Evolutionary conservation across 2,888 invertebrate species (phyloP), one percentile per base, ranked within the genome.

Genomic region (Poecilobothrus nobilitatus): DNA sequence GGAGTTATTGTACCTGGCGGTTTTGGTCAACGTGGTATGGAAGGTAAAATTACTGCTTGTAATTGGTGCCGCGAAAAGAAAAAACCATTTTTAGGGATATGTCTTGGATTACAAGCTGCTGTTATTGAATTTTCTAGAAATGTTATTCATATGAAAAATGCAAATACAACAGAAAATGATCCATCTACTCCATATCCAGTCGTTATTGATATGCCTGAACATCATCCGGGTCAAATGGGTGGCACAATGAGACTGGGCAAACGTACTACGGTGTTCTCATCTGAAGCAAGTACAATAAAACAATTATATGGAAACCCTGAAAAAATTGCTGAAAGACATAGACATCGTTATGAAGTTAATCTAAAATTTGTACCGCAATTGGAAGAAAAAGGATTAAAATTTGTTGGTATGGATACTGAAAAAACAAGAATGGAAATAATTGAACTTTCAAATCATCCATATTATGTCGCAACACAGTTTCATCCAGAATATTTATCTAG

Each of bases 191-290:
- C 83, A 53, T 83, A 91, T 80, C 92, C 94, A 41, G 84, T 97
- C 62, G 93, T 99, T 6, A 92, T 99, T 71, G 97, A 99, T 76
- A 99, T 99, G 99, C 97, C 98, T 0, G 99, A 99, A 82, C 96
- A 98, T 81, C 94, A 95, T 79, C 88, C 90, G 0, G 96, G 94
- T 0, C 87, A 91, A 74, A 88, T 95, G 85, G 99, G 99, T 2
- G 99, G 97, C 10, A 99, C 99, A 0, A 99, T 99, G 99, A 85
- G 99, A 70, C 84, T 99, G 66, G 99, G 99, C n/a, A 92, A 91
- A 78, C 87, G 97, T 75, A 89, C 87, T 70, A 98, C 98, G 0
- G 83, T 90, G 63, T 92, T 99, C 78, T 87, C 88, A 70, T 75
- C 80, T 2, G 84, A 80, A 2, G 81, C 84, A 3, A 85, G 85